Percentiles rank a stretch among this genome's conserved stretches.
Evolutionary conservation across 2,113 vertebrate genomes (phyloP).

Genomic region (Canis aureus): DNA sequence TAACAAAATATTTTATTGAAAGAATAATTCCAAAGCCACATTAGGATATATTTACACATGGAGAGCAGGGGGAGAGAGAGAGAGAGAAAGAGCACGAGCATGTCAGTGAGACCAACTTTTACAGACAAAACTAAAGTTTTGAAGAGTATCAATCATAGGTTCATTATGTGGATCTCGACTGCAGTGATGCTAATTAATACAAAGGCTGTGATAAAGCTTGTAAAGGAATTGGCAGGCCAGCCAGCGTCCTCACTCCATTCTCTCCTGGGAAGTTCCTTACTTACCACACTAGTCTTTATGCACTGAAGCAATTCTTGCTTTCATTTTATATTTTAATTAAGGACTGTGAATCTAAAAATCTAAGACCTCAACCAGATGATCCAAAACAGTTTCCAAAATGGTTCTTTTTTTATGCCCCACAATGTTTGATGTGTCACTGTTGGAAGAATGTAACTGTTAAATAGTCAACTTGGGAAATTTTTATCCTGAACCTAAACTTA

Average conservation of each 20-base stretch:
- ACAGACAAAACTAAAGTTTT: constrained; percentile 21
- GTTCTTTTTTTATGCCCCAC: constrained; percentile 57
- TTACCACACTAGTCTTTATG: not conserved
- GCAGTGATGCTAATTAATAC: not conserved
- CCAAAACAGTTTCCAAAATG: constrained; percentile 65
- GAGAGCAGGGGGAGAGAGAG: not conserved
- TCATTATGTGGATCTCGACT: not conserved
- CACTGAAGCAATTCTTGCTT: constrained; percentile 62
- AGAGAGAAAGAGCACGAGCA: not conserved
- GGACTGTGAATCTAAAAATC: not conserved
- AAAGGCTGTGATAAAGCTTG: not conserved
- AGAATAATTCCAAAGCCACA: not conserved
- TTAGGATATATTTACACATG: not conserved
- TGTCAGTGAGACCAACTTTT: not conserved
- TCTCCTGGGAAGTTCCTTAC: not conserved
- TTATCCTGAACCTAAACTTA: constrained; percentile 70
- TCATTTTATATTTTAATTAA: constrained; percentile 52
- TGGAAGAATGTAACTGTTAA: constrained; percentile 49
- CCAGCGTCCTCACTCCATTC: not conserved
- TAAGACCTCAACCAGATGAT: constrained; percentile 65
- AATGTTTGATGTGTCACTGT: not conserved
- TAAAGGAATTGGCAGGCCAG: not conserved
- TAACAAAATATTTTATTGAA: constrained; percentile 3
- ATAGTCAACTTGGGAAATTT: constrained; percentile 73
- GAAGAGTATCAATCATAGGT: not conserved